Percentiles rank a stretch among this genome's conserved stretches.
Conservation (phyloP, 2,797 vertebrate genomes). For the Dermochelys coriacea region DNA sequence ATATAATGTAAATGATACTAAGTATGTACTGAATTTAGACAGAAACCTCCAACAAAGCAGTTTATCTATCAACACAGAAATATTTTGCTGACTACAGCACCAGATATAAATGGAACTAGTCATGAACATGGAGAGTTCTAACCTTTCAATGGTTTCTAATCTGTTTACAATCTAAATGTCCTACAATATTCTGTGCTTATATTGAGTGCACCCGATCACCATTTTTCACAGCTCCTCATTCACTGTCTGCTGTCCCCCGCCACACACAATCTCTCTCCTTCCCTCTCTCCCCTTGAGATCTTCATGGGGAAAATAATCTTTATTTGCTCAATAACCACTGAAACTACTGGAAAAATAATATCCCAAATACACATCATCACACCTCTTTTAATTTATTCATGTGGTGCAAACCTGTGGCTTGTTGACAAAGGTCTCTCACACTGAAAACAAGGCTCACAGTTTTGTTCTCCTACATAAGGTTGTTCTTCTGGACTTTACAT, state of each 20-base stretch:
- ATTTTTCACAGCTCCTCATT: background rate
- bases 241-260: background rate
- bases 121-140: background rate
- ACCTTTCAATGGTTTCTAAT: background rate
- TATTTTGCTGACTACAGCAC: background rate
- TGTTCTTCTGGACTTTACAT: background rate
- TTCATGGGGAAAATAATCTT: background rate
- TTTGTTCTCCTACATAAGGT: background rate
- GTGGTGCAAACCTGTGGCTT: background rate
- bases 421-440: background rate
- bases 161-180: background rate
- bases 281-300: constrained; percentile 4
- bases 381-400: background rate
- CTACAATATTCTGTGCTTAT: background rate
- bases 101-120: background rate
- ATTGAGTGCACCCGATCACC: background rate
- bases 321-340: background rate
- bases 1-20: background rate
- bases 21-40: background rate
- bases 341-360: background rate
- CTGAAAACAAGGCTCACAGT: background rate
- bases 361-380: background rate
- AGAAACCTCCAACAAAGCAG: background rate
- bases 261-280: background rate
- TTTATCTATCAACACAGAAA: background rate